Evolutionary conservation across 2,113 vertebrate genomes (phyloP).

Genomic region (Osmerus eperlanus): DNA sequence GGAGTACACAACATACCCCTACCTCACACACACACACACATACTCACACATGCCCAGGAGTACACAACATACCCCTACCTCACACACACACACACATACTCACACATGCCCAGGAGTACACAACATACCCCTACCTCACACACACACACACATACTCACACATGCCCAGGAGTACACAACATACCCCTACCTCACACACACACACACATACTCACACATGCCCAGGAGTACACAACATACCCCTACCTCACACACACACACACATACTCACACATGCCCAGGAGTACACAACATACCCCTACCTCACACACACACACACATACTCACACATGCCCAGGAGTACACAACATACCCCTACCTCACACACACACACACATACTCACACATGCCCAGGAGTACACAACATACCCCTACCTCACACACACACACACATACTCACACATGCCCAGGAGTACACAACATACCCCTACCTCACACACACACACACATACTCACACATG

Average conservation of each 20-base stretch:
- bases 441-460: neutral
- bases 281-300: neutral
- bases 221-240: no score
- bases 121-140: neutral
- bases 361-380: neutral
- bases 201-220: neutral
- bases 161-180: no score
- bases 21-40: constrained; percentile 6
- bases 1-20: no score
- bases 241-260: neutral
- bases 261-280: neutral
- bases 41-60: no score
- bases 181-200: no score
- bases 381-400: no score
- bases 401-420: neutral
- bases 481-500: neutral
- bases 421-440: neutral
- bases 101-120: neutral
- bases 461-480: neutral
- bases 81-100: neutral
- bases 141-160: neutral
- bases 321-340: neutral
- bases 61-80: no score
- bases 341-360: no score
- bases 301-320: constrained; percentile 3